Evolutionary conservation across 53 echinoderm and acorn worm species (phyloP), one percentile per base, ranked within the genome.

Genomic region (Echinarachnius parma): DNA sequence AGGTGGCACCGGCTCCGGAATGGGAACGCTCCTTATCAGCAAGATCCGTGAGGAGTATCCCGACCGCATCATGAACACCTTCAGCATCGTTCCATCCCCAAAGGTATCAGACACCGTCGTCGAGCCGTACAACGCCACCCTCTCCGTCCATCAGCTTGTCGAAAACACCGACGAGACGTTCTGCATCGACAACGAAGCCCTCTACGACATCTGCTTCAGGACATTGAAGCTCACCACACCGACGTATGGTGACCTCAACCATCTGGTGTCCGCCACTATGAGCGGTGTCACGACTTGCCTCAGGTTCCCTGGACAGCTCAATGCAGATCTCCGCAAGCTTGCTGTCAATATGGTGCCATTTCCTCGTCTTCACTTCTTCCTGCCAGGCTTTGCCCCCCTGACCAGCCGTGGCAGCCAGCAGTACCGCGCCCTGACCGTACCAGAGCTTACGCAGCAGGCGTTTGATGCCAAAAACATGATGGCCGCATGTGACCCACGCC

Each of bases 351-450:
- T 88, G 88, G 88, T 89, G 11, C 89, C 89, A 2, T 89, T 89
- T 85, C 89, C 89, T n/a, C 89, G 89, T 77, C 89, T 89, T 20
- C 89, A 89, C 62, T 89, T 89, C 89, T 89, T 89, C 81, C 85
- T 89, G 78, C 89, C 89, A 8, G 89, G 89, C 53, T 88, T 88
- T 29, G 88, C 88, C 33, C 88, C 88, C 34, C 84, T 84, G 75
- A 88, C 88, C 76, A 89, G 89, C 85, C 77, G 88, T 57, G 88
- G 88, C 55, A 88, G 88, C 80, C 88, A 88, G 66, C 88, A 88
- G 61, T 88, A 88, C 64, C 83, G 83, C 21, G 88, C 88, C 33
- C 52, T 88, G 39, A 88, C 79, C 46, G 88, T 88, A 18, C 86
- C 88, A 30, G 88, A 88, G 79, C 76, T 88, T 53, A 83, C 83